These are phyloP conservation scores for Drosophila arizonae DNA, from an alignment of 1,140 invertebrate species.

Conservation along the genomic window DNA sequence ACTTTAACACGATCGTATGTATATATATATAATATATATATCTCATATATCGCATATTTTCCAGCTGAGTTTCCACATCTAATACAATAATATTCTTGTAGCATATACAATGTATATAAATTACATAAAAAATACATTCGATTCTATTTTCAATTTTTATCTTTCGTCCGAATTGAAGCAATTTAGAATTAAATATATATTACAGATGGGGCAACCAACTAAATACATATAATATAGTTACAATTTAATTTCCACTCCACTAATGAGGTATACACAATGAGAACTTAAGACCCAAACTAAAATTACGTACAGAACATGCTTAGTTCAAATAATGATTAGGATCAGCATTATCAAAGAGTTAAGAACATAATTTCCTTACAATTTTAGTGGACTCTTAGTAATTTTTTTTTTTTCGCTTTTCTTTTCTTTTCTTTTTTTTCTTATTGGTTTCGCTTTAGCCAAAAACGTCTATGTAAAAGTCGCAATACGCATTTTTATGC, in stretches of 20 bases:
- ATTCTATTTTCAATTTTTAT: constrained; percentile 33
- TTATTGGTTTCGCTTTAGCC: constrained; percentile 45
- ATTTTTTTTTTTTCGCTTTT: constrained; percentile 28
- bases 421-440: too few species aligned
- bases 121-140: constrained; percentile 76
- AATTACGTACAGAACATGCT: constrained; percentile 38
- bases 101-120: constrained; percentile 63
- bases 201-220: constrained; percentile 50
- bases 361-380: constrained; percentile 66
- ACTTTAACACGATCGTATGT: constrained; percentile 29
- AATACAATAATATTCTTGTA: constrained; percentile 42
- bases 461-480: constrained; percentile 68
- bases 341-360: constrained; percentile 55
- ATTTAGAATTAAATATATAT: constrained; percentile 27
- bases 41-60: constrained; percentile 17
- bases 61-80: constrained; percentile 60
- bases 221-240: constrained; percentile 67
- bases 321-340: constrained; percentile 49
- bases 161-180: constrained; percentile 41
- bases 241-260: constrained; percentile 63
- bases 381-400: constrained; percentile 69
- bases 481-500: constrained; percentile 62
- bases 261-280: constrained; percentile 76
- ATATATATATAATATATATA: too few species aligned
- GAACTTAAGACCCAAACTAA: constrained; percentile 61